These are phyloP conservation scores for Enteromius mattozi DNA, from an alignment of 2,797 vertebrate species.

Conservation along the genomic window DNA sequence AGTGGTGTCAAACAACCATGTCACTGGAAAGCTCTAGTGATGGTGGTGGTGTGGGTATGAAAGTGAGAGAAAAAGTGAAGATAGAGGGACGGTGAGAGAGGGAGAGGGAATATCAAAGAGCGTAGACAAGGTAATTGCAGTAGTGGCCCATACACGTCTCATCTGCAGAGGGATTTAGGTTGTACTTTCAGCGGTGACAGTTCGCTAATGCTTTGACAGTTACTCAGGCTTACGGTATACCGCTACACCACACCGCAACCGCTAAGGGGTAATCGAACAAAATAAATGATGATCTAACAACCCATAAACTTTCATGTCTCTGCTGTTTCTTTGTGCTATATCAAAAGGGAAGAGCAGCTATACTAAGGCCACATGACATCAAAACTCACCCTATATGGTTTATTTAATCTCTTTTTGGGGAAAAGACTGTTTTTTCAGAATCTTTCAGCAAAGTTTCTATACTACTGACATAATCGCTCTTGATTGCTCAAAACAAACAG, in stretches of 20 bases:
- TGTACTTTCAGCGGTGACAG: conserved; percentile 10
- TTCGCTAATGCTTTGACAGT: not conserved
- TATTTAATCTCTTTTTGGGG: not conserved
- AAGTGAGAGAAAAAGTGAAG: conserved; percentile 22
- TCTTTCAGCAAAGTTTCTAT: not conserved
- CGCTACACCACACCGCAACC: not conserved
- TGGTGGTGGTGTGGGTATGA: conserved; percentile 30
- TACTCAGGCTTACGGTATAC: not conserved
- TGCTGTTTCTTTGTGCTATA: not conserved
- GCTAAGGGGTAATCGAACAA: not conserved
- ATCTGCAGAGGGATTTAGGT: conserved; percentile 43
- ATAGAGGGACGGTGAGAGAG: conserved; percentile 11
- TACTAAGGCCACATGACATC: not conserved
- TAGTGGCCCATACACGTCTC: conserved; percentile 33
- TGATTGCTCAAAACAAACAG: not conserved
- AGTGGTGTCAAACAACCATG: conserved; percentile 65
- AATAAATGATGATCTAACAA: not conserved
- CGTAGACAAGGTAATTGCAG: conserved; percentile 64
- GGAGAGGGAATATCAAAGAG: conserved; percentile 24
- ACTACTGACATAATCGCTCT: not conserved
- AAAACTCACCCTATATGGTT: not conserved
- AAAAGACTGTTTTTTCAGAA: not conserved
- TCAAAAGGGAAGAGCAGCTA: not conserved
- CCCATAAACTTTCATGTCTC: not conserved
- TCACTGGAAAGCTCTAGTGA: conserved; percentile 32